These are phyloP conservation scores for Propsilocerus akamusi DNA, from an alignment of 1,140 invertebrate genomes.

Conservation along the genomic window DNA sequence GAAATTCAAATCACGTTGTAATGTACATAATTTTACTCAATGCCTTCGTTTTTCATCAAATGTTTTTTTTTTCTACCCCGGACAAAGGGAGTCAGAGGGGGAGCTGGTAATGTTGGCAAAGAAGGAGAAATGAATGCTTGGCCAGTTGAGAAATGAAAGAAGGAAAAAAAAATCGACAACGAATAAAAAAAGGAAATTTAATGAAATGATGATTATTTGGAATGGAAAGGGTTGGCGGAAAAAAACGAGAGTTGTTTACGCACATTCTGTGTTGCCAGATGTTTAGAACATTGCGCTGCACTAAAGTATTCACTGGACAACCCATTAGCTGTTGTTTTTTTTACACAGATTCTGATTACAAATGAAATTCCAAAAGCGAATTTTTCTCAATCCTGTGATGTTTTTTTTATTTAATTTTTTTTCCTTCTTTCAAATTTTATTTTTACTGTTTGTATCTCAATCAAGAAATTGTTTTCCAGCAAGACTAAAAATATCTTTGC, in stretches of 20 bases:
- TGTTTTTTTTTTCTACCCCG: too few species aligned
- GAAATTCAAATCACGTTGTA: conserved; percentile 3
- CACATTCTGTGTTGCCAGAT: background rate
- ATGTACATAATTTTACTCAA: conserved; percentile 3
- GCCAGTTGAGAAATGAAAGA: background rate
- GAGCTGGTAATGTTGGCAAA: too few species aligned
- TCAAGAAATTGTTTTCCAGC: too few species aligned
- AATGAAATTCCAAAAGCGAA: background rate
- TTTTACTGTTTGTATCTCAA: too few species aligned
- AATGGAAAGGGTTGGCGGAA: background rate
- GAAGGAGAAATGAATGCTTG: too few species aligned
- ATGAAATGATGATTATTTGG: conserved; percentile 3
- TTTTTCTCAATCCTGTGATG: background rate
- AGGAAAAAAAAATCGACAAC: background rate
- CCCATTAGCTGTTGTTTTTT: background rate
- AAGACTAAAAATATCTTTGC: too few species aligned
- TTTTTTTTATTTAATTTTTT: conserved; percentile 1
- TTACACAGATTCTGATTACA: conserved; percentile 1
- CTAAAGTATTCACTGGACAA: background rate
- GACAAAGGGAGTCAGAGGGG: too few species aligned
- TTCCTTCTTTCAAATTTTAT: too few species aligned
- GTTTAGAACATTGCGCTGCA: background rate
- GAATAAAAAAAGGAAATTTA: conserved; percentile 2
- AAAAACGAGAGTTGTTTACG: background rate
- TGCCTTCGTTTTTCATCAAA: conserved; percentile 3